A percentile compares a stretch with the other conserved stretches of the same genome.
phyloP scores from a whole-genome alignment of 2,113 vertebrate genomes.

The Grus americana region DNA sequence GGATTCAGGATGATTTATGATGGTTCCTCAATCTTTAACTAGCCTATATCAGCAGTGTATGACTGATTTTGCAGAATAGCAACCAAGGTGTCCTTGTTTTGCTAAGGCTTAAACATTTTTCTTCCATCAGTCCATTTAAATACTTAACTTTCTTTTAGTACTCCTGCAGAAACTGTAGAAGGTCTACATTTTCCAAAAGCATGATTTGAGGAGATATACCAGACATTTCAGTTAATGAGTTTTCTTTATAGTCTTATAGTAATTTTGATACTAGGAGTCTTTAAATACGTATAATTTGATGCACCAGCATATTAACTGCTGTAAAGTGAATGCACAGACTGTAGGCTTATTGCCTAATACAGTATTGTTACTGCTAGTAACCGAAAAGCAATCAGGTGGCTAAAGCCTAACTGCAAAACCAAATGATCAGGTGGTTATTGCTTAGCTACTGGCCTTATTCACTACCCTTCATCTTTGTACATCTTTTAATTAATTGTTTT shows the following conservation, averaged over 20 bases:
- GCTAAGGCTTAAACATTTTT: not conserved
- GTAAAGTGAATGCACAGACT: not conserved
- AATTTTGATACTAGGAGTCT: not conserved
- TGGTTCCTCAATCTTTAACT: not conserved
- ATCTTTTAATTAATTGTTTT: not conserved
- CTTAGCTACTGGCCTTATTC: not conserved
- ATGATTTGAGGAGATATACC: not conserved
- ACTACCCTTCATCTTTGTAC: not conserved
- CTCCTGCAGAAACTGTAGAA: not conserved
- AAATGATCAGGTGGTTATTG: not conserved
- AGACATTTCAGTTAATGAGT: not conserved
- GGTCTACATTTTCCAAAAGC: not conserved
- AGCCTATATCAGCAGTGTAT: not conserved
- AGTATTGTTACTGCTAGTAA: not conserved
- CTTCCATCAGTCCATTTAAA: not conserved
- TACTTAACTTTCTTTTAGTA: not conserved
- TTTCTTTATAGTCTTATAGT: not conserved
- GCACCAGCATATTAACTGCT: not conserved
- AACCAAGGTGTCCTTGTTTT: slow-evolving; percentile 3
- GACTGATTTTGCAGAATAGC: not conserved
- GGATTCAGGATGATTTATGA: slow-evolving; percentile 37
- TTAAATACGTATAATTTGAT: not conserved
- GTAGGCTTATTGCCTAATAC: not conserved
- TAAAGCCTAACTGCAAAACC: not conserved
- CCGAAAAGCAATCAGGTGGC: not conserved